Percentiles rank a stretch among this genome's conserved stretches.
Conservation (phyloP, 2,888 invertebrate genomes). For the Oscheius sp. region DNA sequence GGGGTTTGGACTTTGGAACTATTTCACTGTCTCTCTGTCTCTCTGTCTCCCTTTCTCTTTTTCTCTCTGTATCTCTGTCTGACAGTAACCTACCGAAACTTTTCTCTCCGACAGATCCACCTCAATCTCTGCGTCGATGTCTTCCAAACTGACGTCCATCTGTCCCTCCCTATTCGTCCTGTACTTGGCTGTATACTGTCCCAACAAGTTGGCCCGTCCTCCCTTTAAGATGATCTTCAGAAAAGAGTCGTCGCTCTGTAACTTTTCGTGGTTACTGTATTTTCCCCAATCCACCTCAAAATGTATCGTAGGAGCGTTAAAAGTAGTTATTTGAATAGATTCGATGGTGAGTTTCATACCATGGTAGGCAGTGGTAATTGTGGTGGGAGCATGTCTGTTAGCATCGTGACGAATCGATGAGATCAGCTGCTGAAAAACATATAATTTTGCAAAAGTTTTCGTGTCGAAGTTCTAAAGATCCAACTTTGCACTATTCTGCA, state of each 20-base stretch:
- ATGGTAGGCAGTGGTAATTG: constrained; percentile 31
- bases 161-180: constrained; percentile 52
- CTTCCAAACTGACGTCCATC: constrained; percentile 41
- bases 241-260: constrained; percentile 23
- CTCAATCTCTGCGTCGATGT: constrained; percentile 24
- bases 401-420: constrained; percentile 36
- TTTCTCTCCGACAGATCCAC: constrained; percentile 28
- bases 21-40: neutral
- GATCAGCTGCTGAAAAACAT: constrained; percentile 32
- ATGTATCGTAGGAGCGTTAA: constrained; percentile 31
- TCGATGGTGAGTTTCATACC: constrained; percentile 36
- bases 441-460: neutral
- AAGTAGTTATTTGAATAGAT: constrained; percentile 30
- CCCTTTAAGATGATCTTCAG: constrained; percentile 24
- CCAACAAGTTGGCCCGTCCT: constrained; percentile 37
- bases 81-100: constrained; percentile 13
- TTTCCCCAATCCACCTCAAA: constrained; percentile 24
- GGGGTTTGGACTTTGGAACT: neutral
- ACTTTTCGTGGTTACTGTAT: neutral
- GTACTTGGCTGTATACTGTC: constrained; percentile 51
- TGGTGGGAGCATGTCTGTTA: constrained; percentile 24
- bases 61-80: too few species aligned
- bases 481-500: too few species aligned
- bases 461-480: too few species aligned
- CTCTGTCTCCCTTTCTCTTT: too few species aligned